phyloP scores from a whole-genome alignment of 2,888 invertebrate species.

The Drepana falcataria region DNA sequence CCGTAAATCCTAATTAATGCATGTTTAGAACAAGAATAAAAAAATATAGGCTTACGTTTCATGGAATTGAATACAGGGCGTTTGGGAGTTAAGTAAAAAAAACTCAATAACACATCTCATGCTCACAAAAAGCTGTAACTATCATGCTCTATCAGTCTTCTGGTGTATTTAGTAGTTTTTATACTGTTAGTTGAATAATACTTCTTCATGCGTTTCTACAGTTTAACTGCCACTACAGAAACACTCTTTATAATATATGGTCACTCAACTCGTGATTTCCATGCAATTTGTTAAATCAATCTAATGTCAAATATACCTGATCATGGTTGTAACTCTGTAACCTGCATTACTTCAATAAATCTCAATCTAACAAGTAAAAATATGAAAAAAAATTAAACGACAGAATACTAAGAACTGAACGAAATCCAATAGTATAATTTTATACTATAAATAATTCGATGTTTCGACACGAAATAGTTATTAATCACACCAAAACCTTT shows the following conservation, averaged over 20 bases:
- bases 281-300: conserved; percentile 5
- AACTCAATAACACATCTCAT: conserved; percentile 24
- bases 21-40: too few relatives aligned
- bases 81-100: not conserved
- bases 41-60: too few relatives aligned
- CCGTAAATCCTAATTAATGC: too few relatives aligned
- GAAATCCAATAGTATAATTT: too few relatives aligned
- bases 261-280: conserved; percentile 7
- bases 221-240: conserved; percentile 23
- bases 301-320: not conserved
- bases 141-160: conserved; percentile 36
- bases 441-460: too few relatives aligned
- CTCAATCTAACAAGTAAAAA: conserved; percentile 1
- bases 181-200: conserved; percentile 35
- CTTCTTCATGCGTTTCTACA: conserved; percentile 42
- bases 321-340: conserved; percentile 7
- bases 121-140: conserved; percentile 43
- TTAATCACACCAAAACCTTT: too few relatives aligned
- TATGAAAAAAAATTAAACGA: not conserved
- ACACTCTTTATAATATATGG: conserved; percentile 5
- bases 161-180: conserved; percentile 20
- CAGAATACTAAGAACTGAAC: too few relatives aligned
- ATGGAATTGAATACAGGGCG: too few relatives aligned
- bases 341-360: conserved; percentile 9
- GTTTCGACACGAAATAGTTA: too few relatives aligned